Percentiles rank a stretch among this genome's conserved stretches.
Conservation (phyloP, 1,140 invertebrate genomes). For the Aphelenchoides fujianensis region DNA sequence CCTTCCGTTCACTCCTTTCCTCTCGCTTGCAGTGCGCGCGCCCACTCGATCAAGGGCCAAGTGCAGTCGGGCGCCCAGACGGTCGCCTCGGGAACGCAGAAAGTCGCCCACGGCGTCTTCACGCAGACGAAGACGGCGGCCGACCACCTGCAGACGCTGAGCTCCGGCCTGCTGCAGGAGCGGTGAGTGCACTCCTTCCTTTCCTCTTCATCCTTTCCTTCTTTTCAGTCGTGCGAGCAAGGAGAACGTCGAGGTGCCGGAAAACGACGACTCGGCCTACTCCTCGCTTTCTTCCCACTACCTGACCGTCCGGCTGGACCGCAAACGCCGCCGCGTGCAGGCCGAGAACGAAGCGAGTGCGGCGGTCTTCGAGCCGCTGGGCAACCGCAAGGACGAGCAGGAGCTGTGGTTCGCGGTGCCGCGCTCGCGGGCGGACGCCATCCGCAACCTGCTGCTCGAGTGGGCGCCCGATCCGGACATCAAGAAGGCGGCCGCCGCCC, state of each 20-base stretch:
- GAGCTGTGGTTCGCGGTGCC: slow-evolving; percentile 62
- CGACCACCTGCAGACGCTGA: slow-evolving; percentile 51
- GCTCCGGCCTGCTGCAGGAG: slow-evolving; percentile 46
- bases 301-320: slow-evolving; percentile 56
- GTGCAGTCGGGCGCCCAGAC: slow-evolving; percentile 54
- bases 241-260: slow-evolving; percentile 41
- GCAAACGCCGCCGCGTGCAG: slow-evolving; percentile 28
- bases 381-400: slow-evolving; percentile 29
- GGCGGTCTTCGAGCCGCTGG: not conserved
- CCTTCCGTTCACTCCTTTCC: not conserved
- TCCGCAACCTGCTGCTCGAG: slow-evolving; percentile 60
- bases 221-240: slow-evolving; percentile 12
- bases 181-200: not conserved
- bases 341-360: not conserved
- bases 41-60: slow-evolving; percentile 51
- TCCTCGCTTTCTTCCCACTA: slow-evolving; percentile 49
- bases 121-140: slow-evolving; percentile 60
- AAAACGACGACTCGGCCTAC: slow-evolving; percentile 37
- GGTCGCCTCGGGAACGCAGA: slow-evolving; percentile 60
- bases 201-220: not conserved
- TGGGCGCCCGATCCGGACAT: slow-evolving; percentile 60
- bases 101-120: slow-evolving; percentile 56
- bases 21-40: slow-evolving; percentile 47
- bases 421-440: slow-evolving; percentile 53
- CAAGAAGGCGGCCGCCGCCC: slow-evolving; percentile 5